A percentile compares a stretch with the other conserved stretches of the same genome.
These are phyloP conservation scores for Coelopa pilipes DNA, from an alignment of 2,888 invertebrate species.

Conservation along the genomic window DNA sequence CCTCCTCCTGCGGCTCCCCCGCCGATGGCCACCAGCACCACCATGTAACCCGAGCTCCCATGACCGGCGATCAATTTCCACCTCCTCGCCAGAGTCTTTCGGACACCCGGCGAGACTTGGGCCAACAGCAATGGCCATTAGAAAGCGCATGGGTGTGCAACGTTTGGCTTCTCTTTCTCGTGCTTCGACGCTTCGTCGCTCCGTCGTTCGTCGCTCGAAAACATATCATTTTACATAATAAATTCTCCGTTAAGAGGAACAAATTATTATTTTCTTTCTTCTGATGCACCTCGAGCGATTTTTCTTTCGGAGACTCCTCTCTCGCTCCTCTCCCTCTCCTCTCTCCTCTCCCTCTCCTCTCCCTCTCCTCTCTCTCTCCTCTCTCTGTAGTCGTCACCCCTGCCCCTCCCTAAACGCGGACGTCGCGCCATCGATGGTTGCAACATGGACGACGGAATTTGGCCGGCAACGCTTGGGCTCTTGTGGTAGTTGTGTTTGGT, in stretches of 20 bases:
- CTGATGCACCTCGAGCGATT: conserved; percentile 37
- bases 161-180: neutral
- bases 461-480: neutral
- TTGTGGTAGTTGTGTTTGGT: neutral
- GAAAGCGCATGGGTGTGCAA: neutral
- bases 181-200: conserved; percentile 10
- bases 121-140: neutral
- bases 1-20: neutral
- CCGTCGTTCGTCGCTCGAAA: conserved; percentile 23
- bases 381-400: no score
- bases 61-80: neutral
- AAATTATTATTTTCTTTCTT: conserved; percentile 44
- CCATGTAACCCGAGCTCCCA: neutral
- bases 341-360: neutral
- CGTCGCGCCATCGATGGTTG: conserved; percentile 1
- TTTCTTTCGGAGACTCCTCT: conserved; percentile 20
- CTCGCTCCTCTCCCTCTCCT: neutral
- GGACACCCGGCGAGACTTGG: neutral
- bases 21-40: neutral
- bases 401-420: no score
- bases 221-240: conserved; percentile 48
- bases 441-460: conserved; percentile 23
- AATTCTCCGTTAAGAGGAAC: conserved; percentile 44
- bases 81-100: neutral
- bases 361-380: no score